Conservation (phyloP, 2,888 invertebrate genomes). For the Sphaerolaimus hirsutus region DNA sequence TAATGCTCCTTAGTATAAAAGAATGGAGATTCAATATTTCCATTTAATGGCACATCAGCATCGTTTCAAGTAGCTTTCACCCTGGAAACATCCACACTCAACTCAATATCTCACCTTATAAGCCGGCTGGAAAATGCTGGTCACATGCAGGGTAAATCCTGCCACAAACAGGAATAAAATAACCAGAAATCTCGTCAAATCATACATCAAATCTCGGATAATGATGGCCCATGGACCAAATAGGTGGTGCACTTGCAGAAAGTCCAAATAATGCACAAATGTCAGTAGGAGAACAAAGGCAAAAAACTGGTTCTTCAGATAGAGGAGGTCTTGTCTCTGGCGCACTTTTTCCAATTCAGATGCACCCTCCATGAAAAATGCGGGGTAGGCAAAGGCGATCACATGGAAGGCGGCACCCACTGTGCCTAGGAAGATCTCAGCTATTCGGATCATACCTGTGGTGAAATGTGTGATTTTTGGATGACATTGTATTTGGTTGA, state of each 20-base stretch:
- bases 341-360: conserved; percentile 8
- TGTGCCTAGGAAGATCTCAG: conserved; percentile 46
- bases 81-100: too few species aligned
- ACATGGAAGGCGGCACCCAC: conserved; percentile 36
- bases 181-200: conserved; percentile 50
- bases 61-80: too few species aligned
- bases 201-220: conserved; percentile 44
- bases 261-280: conserved; percentile 68
- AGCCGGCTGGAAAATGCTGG: conserved; percentile 69
- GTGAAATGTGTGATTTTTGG: too few species aligned
- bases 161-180: conserved; percentile 91
- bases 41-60: too few species aligned
- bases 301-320: conserved; percentile 36
- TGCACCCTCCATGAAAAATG: not conserved
- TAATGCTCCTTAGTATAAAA: too few species aligned
- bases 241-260: conserved; percentile 88
- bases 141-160: conserved; percentile 70
- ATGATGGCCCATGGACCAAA: conserved; percentile 99
- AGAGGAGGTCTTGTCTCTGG: not conserved
- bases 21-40: too few species aligned
- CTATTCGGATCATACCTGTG: conserved; percentile 44
- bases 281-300: conserved; percentile 78
- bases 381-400: conserved; percentile 3
- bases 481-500: too few species aligned
- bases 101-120: too few species aligned